These are phyloP conservation scores for Oryzias javanicus DNA, from an alignment of 2,113 vertebrate species.

Conservation along the genomic window DNA sequence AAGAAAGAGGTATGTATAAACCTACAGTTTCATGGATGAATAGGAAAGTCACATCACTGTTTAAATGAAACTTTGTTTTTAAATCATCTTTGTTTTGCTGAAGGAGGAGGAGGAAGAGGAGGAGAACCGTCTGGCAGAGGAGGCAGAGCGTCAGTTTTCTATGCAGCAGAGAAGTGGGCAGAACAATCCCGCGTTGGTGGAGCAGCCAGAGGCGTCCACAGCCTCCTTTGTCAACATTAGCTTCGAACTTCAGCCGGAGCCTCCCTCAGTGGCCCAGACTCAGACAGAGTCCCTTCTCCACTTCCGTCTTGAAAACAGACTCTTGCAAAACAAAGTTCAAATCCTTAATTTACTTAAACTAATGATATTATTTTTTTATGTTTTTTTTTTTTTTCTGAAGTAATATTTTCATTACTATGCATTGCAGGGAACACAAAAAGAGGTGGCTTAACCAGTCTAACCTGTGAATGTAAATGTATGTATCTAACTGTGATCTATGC, in stretches of 20 bases:
- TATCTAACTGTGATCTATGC: conserved; percentile 13
- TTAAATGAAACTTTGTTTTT: too few species aligned
- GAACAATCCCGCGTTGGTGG: conserved; percentile 61
- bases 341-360: conserved; percentile 14
- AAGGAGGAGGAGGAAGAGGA: conserved; percentile 96
- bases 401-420: conserved; percentile 8
- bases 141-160: conserved; percentile 83
- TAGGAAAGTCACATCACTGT: too few species aligned
- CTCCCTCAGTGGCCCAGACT: conserved; percentile 68
- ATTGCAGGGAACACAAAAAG: conserved; percentile 32
- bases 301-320: conserved; percentile 78
- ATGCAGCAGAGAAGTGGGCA: conserved; percentile 76
- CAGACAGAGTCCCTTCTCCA: conserved; percentile 78
- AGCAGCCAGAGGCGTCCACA: conserved; percentile 81
- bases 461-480: conserved; percentile 30
- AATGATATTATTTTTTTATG: conserved; percentile 35
- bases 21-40: not conserved
- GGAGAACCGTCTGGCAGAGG: conserved; percentile 89
- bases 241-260: conserved; percentile 86
- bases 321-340: conserved; percentile 11
- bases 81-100: not conserved
- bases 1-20: conserved; percentile 89
- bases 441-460: conserved; percentile 17
- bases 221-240: conserved; percentile 91
- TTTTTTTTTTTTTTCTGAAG: conserved; percentile 18